Base-by-base conservation (phyloP, 2,888 invertebrate species). In the Schrankia costaestrigalis region DNA sequence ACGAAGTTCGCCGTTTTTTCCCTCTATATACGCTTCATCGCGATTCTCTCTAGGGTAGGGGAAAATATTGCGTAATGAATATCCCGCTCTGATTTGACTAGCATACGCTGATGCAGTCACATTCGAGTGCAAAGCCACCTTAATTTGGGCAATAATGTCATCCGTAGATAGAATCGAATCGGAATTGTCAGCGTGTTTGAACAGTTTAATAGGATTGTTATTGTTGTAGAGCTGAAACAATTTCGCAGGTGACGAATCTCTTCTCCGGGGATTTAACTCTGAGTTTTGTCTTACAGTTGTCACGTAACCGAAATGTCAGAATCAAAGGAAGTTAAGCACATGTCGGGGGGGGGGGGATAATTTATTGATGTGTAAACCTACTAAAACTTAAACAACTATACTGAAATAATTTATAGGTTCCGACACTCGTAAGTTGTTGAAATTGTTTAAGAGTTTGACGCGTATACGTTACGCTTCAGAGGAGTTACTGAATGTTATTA, bases 1-100 rank as follows among this genome's bases (percentile, higher is more conserved):
- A 84, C 80, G 81, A 84, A 85, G 78, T 85, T 84, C 78, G 61
- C 76, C 63, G 71, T 74, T 81, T 78, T 71, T 78, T 66, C 69
- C 59, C 72, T 70, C 73, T 73, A 73, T 70, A 70, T 72, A 74
- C 75, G 79, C 71, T 80, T 75, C 80, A 79, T 80, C 67, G 71
- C 75, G 64, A 78, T 72, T 68, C 71, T 66, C 69, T 72, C 74
- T 71, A 46, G 61, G 65, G 17, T 35, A 63, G 66, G 61, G 36
- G 51, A 63, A 70, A 77, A 77, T 79, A 76, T 70, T 63, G 69
- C 75, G 77, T 78, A 78, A 80, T 81, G 78, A 83, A 76, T 76
- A 78, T 61, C 62, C 59, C 49, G 63, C 55, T 67, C 65, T 58
- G 71, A 74, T 75, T 71, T 67, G 54, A 59, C 18, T 24, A 18